phyloP scores from a whole-genome alignment of 2,888 invertebrate genomes.

The Drosophila affinis region DNA sequence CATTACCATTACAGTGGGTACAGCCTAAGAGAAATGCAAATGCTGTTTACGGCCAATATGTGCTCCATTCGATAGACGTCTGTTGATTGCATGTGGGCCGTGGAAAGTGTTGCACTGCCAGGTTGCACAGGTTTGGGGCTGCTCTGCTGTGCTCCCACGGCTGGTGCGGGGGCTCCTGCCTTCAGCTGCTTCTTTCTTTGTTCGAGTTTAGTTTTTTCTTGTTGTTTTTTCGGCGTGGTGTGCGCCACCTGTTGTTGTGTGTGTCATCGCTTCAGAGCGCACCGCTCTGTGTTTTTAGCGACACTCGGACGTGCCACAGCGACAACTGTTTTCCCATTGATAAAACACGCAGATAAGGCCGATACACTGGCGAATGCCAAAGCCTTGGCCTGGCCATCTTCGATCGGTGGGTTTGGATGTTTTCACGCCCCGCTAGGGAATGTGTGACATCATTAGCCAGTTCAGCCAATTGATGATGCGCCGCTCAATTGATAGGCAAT shows the following conservation, averaged over 20 bases:
- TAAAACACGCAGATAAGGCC: constrained; percentile 56
- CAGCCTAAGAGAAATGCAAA: constrained; percentile 10
- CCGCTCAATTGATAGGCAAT: not conserved
- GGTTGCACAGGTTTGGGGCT: constrained; percentile 37
- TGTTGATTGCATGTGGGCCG: constrained; percentile 13
- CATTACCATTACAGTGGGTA: constrained; percentile 2
- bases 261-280: constrained; percentile 49
- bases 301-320: constrained; percentile 4
- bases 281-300: constrained; percentile 20
- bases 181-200: constrained; percentile 14
- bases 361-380: not conserved
- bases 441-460: not conserved
- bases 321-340: constrained; percentile 39
- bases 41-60: not conserved
- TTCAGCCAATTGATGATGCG: not conserved
- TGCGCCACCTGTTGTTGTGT: constrained; percentile 67
- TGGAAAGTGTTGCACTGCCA: constrained; percentile 34
- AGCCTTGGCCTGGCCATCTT: not conserved
- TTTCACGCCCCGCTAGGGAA: not conserved
- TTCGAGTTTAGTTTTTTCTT: not conserved
- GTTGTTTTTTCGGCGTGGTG: constrained; percentile 1
- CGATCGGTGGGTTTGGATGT: not conserved
- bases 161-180: not conserved
- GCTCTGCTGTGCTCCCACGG: constrained; percentile 42
- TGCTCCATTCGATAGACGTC: not conserved